phyloP scores from a whole-genome alignment of 30 jellyfish, hydroid and myxozoan species.

The Aurelia aurita complex sp. Pacific region DNA sequence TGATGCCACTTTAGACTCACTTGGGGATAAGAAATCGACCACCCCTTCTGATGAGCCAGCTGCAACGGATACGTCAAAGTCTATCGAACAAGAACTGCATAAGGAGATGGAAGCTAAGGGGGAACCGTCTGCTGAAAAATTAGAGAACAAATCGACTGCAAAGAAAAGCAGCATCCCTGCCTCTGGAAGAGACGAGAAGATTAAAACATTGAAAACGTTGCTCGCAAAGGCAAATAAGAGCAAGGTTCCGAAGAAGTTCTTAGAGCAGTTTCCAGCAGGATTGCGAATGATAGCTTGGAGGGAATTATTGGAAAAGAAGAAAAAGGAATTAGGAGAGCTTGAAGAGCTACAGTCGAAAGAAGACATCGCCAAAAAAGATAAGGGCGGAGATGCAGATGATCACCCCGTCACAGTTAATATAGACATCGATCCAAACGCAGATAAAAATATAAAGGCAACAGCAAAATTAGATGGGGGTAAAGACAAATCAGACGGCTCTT shows the following conservation, averaged over 20 bases:
- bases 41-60: conserved; percentile 4
- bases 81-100: conserved; percentile 42
- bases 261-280: conserved; percentile 93
- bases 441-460: conserved; percentile 15
- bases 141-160: conserved; percentile 7
- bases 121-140: neutral
- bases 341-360: conserved; percentile 29
- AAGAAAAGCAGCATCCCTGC: conserved; percentile 91
- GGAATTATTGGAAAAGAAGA: conserved; percentile 84
- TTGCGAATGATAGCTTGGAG: conserved; percentile 98
- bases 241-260: conserved; percentile 87
- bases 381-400: conserved; percentile 14
- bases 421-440: conserved; percentile 73
- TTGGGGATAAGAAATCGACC: conserved; percentile 13
- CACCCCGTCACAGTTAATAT: conserved; percentile 86
- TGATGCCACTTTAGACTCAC: conserved; percentile 25
- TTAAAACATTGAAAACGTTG: conserved; percentile 58
- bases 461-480: conserved; percentile 5
- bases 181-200: conserved; percentile 61
- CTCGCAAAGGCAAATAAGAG: conserved; percentile 76
- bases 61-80: conserved; percentile 7
- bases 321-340: conserved; percentile 70
- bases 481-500: neutral
- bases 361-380: conserved; percentile 21
- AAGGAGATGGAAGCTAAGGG: conserved; percentile 26